Percentiles rank a stretch among this genome's conserved stretches.
Evolutionary conservation across 2,888 invertebrate genomes (phyloP).

Genomic region (Polydrusus pterygomalis): DNA sequence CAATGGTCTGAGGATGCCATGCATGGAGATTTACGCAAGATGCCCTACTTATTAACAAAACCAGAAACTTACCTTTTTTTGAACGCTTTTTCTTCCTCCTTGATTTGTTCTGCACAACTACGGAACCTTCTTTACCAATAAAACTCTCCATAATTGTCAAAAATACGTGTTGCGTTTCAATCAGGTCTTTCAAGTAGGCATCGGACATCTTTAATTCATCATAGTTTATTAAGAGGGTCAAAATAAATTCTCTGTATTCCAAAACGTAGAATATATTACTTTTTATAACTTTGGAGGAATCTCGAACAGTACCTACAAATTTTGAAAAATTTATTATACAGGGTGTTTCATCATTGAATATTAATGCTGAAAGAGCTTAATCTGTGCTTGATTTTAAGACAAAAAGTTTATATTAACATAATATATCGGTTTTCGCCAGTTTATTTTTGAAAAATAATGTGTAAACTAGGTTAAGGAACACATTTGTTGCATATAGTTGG

Average conservation of each 20-base stretch:
- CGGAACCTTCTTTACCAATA: conserved; percentile 77
- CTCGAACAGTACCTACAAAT: conserved; percentile 75
- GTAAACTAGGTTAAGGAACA: too few species aligned
- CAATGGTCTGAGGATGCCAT: too few species aligned
- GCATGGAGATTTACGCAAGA: too few species aligned
- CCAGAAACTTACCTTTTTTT: conserved; percentile 66
- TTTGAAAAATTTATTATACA: too few species aligned
- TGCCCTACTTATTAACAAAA: too few species aligned
- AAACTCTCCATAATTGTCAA: conserved; percentile 90
- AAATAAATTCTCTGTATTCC: conserved; percentile 94
- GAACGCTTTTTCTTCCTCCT: conserved; percentile 72
- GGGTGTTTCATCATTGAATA: neutral
- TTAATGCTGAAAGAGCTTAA: too few species aligned
- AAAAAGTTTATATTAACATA: too few species aligned
- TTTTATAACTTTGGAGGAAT: conserved; percentile 90
- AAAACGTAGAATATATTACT: conserved; percentile 94
- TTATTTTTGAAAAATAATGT: too few species aligned
- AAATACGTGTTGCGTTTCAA: conserved; percentile 93
- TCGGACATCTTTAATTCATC: conserved; percentile 91
- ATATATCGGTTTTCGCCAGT: too few species aligned
- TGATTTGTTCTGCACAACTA: conserved; percentile 83
- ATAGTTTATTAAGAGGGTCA: conserved; percentile 86
- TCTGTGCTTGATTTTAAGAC: too few species aligned
- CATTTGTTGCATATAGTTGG: too few species aligned
- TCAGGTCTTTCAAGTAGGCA: conserved; percentile 88